Percentiles rank a stretch among this genome's conserved stretches.
phyloP scores from a whole-genome alignment of 2,888 invertebrate genomes.

The Apodemia zela region DNA sequence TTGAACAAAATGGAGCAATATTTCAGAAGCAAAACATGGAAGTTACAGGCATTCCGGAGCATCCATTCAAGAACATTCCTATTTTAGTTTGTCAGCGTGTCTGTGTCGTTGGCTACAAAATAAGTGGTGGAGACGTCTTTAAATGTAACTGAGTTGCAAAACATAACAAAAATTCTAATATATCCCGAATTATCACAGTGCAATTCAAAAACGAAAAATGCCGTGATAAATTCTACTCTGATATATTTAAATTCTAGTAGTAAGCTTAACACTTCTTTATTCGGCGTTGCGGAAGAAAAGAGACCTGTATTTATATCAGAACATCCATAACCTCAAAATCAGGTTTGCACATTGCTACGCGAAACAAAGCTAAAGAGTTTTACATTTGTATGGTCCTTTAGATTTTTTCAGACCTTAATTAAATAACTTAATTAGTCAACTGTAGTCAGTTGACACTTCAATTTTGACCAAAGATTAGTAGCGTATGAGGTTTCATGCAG shows the following conservation, averaged over 20 bases:
- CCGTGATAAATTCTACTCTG: slow-evolving; percentile 9
- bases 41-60: slow-evolving; percentile 1
- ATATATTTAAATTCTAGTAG: not conserved
- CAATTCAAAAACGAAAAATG: not conserved
- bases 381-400: too few species aligned
- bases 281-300: not conserved
- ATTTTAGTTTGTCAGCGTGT: not conserved
- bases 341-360: not conserved
- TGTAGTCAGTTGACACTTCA: too few species aligned
- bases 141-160: slow-evolving; percentile 5
- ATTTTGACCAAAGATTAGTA: too few species aligned
- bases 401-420: too few species aligned
- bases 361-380: slow-evolving; percentile 1
- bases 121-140: not conserved
- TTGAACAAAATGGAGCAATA: slow-evolving; percentile 9
- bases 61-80: not conserved
- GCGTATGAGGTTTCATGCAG: too few species aligned
- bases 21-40: slow-evolving; percentile 10
- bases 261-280: slow-evolving; percentile 4
- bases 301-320: slow-evolving; percentile 7
- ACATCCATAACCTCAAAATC: not conserved
- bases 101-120: not conserved
- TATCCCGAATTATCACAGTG: not conserved
- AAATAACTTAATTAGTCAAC: too few species aligned
- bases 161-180: not conserved